These are phyloP conservation scores for Archocentrus centrarchus DNA, from an alignment of 2,113 vertebrate genomes.

Conservation along the genomic window DNA sequence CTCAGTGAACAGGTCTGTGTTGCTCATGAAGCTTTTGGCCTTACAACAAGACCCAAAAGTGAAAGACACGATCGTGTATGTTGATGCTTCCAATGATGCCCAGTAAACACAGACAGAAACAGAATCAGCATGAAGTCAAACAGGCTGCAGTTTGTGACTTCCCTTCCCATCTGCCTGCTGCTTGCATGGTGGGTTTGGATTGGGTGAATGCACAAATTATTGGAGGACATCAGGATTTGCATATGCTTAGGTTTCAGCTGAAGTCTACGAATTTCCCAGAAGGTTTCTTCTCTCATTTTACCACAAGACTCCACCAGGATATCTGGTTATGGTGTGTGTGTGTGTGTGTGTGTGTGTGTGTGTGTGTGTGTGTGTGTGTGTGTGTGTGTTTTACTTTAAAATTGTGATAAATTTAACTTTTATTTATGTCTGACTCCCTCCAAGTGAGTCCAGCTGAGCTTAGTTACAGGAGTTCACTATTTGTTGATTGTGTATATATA, in stretches of 20 bases:
- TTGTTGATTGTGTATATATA: not conserved
- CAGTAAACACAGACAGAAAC: not conserved
- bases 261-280: not conserved
- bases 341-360: too few species aligned
- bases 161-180: not conserved
- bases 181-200: not conserved
- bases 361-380: not conserved
- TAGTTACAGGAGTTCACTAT: not conserved
- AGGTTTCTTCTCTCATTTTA: not conserved
- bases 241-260: too few species aligned
- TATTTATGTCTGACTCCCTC: not conserved
- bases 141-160: not conserved
- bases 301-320: not conserved
- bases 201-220: too few species aligned
- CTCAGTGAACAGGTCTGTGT: not conserved
- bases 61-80: not conserved
- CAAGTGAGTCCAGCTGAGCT: not conserved
- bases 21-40: not conserved
- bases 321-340: not conserved
- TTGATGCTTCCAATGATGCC: too few species aligned
- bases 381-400: not conserved
- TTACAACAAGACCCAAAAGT: not conserved
- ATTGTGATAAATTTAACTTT: not conserved
- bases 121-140: not conserved
- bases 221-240: too few species aligned